Conservation (phyloP, 2,113 vertebrate genomes). For the Elephas maximus region DNA sequence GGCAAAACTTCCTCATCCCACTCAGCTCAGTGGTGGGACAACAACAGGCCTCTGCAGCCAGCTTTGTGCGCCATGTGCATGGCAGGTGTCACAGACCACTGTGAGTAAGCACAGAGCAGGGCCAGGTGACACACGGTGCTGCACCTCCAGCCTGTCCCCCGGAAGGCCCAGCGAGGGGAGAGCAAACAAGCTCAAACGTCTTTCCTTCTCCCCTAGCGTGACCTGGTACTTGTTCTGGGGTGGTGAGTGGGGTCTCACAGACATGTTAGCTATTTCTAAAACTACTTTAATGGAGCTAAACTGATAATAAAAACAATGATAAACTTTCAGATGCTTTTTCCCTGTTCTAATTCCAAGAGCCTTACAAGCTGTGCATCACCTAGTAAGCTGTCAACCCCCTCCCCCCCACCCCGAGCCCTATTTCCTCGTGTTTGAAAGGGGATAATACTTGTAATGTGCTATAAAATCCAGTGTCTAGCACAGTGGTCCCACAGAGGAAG, state of each 20-base stretch:
- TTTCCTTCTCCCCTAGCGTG: background rate
- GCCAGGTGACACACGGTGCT: fast-evolving
- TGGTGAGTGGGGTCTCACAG: background rate
- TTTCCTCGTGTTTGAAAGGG: background rate
- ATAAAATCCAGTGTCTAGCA: background rate
- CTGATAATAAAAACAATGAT: background rate
- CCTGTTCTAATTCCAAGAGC: background rate
- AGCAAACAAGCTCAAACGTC: too few relatives aligned
- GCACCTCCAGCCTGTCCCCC: background rate
- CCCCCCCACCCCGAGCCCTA: background rate
- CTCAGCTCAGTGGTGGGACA: background rate
- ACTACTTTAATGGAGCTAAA: background rate
- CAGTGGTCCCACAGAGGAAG: background rate
- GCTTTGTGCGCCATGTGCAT: background rate
- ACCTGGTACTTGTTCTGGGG: background rate
- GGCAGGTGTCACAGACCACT: background rate
- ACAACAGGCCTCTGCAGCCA: background rate
- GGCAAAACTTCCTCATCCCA: background rate
- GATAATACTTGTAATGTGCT: background rate
- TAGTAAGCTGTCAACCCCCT: background rate
- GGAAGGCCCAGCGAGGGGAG: background rate
- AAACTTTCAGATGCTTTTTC: background rate
- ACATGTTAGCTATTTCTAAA: background rate
- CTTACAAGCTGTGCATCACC: background rate
- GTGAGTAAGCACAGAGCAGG: background rate